Evolutionary conservation across 2,888 invertebrate species (phyloP), one percentile per base, ranked within the genome.

Genomic region (Stomorhina lunata): DNA sequence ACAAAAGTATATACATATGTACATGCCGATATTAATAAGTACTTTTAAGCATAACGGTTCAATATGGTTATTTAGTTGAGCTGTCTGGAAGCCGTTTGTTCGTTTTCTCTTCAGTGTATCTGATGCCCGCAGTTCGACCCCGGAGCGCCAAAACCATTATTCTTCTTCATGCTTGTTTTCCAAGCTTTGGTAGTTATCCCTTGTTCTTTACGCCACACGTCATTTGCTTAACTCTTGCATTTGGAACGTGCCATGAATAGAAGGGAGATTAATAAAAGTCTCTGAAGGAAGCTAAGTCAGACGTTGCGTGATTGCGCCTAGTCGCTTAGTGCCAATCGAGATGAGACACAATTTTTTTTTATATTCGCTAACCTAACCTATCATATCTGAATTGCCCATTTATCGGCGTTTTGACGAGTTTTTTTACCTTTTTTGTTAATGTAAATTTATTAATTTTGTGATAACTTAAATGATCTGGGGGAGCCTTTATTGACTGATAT

Each of bases 281-380:
- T 85, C 83, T 57, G 84, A 71, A 85, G 85, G 85, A 85, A 85
- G 85, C 85, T 80, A 77, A 73, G 84, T 83, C 4, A 45, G 84
- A 69, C 66, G 80, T 82, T 73, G 78, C 45, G 69, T 55, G 4
- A 37, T 25, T 10, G 50, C 81, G 45, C 68, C 57, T 72, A 84
- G 80, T 84, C 65, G 72, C 78, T 84, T 81, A 77, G 85, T 85
- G 85, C 85, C 85, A 80, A 83, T 59, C 34, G 66, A 71, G 76
- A 83, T 53, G 82, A 84, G 84, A 80, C 61, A 84, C 84, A 84
- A 55, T n/a, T n/a, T n/a, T n/a, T n/a, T n/a, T n/a, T n/a, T n/a
- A n/a, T n/a, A n/a, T n/a, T n/a, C n/a, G n/a, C n/a, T n/a, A n/a
- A n/a, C n/a, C n/a, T n/a, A n/a, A n/a, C n/a, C n/a, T n/a, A n/a